Percentiles rank a stretch among this genome's conserved stretches.
phyloP scores from a whole-genome alignment of 2,888 invertebrate genomes.

The Plebejus anna region DNA sequence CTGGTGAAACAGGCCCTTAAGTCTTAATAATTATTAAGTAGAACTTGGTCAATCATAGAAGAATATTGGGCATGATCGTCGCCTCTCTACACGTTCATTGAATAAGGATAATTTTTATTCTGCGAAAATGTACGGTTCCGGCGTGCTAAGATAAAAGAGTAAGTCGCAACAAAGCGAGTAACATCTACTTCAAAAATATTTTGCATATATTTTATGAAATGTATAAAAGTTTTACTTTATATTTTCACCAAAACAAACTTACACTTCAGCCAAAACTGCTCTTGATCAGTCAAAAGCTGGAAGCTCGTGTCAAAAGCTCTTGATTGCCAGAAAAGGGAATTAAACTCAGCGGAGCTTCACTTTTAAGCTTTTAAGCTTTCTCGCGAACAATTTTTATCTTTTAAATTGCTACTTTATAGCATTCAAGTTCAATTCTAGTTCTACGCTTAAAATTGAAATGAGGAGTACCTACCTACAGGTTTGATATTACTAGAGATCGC shows the following conservation, averaged over 20 bases:
- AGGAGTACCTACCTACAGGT: too few species aligned
- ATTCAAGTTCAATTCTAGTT: neutral
- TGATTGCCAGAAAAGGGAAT: slow-evolving; percentile 24
- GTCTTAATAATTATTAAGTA: too few species aligned
- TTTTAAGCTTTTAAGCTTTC: slow-evolving; percentile 15
- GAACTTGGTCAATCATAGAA: too few species aligned
- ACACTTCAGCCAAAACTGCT: slow-evolving; percentile 10
- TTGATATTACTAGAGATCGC: too few species aligned
- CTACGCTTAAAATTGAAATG: neutral
- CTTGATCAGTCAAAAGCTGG: slow-evolving; percentile 26
- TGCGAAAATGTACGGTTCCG: too few species aligned
- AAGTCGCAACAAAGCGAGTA: too few species aligned
- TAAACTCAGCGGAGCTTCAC: slow-evolving; percentile 4
- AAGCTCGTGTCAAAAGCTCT: slow-evolving; percentile 26
- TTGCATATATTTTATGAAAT: neutral
- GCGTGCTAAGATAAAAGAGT: too few species aligned
- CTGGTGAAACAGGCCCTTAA: too few species aligned
- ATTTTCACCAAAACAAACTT: slow-evolving; percentile 11
- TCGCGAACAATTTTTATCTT: neutral
- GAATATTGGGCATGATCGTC: too few species aligned
- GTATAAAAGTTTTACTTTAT: neutral
- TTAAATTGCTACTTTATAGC: neutral
- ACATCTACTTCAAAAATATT: neutral
- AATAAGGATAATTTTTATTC: too few species aligned
- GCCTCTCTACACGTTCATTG: too few species aligned